phyloP scores from a whole-genome alignment of 2,113 vertebrate genomes.

The Phrynocephalus versicolor region DNA sequence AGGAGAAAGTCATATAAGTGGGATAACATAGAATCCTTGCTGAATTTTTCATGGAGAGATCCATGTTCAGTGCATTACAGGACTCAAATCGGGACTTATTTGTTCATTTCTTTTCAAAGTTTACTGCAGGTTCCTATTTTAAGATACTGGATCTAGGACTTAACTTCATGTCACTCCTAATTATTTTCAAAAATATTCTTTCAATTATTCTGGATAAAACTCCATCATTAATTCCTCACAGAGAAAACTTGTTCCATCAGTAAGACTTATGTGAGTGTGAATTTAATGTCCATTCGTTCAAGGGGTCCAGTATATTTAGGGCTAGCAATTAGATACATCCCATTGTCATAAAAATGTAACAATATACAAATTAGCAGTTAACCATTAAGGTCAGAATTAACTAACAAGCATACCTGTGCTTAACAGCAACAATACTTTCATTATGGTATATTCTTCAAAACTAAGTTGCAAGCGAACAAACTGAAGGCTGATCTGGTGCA shows the following conservation, averaged over 20 bases:
- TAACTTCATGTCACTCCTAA: background rate
- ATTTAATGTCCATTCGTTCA: no score
- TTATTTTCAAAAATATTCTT: background rate
- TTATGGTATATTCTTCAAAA: constrained; percentile 95
- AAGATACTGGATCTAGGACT: background rate
- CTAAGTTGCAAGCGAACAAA: constrained; percentile 96
- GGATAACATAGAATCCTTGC: background rate
- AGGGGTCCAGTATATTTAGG: no score
- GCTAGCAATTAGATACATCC: no score
- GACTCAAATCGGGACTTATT: background rate
- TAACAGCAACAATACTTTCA: constrained; percentile 96
- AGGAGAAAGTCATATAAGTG: no score
- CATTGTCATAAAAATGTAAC: background rate
- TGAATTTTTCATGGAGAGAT: background rate
- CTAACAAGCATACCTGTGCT: constrained; percentile 85
- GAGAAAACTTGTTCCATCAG: no score
- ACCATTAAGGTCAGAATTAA: background rate
- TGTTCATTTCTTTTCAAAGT: background rate
- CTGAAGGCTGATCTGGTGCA: constrained; percentile 98
- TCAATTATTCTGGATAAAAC: no score
- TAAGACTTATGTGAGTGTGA: no score
- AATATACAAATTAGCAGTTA: background rate
- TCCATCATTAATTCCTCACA: no score
- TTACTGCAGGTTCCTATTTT: background rate
- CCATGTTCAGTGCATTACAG: background rate